A percentile compares a stretch with the other conserved stretches of the same genome.
Conservation (phyloP, 2,113 vertebrate genomes). For the Pterocles orientalis region DNA sequence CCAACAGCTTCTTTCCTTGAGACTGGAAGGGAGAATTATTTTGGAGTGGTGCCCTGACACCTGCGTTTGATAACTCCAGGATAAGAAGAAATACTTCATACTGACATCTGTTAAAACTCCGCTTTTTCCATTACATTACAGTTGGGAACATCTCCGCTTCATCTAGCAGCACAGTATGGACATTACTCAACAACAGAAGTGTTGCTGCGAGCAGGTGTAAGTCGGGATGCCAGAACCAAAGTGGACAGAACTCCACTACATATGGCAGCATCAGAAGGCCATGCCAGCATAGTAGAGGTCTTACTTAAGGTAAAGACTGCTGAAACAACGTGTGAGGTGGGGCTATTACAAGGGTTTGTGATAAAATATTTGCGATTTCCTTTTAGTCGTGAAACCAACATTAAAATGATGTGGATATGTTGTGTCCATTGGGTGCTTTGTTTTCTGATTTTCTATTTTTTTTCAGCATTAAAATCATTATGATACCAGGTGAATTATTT, state of each 20-base stretch:
- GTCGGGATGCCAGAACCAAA: constrained; percentile 88
- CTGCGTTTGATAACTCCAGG: background rate
- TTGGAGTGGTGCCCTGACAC: background rate
- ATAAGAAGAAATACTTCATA: background rate
- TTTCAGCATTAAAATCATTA: background rate
- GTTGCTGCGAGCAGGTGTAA: constrained; percentile 86
- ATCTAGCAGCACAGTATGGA: constrained; percentile 87
- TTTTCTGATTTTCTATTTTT: background rate
- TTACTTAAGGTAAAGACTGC: constrained; percentile 81
- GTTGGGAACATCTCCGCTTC: constrained; percentile 89
- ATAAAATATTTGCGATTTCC: background rate
- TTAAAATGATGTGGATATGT: background rate
- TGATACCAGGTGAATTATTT: background rate
- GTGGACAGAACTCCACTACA: constrained; percentile 88
- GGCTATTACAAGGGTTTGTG: background rate
- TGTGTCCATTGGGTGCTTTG: background rate
- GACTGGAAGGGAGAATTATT: background rate
- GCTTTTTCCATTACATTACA: background rate
- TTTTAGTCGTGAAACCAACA: background rate
- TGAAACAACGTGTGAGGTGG: background rate
- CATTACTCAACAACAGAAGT: constrained; percentile 90
- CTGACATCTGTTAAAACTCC: background rate
- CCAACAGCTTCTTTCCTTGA: background rate
- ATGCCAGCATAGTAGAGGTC: constrained; percentile 87
- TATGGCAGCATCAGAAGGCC: constrained; percentile 89